These are phyloP conservation scores for Tortrix viridana DNA, from an alignment of 2,888 invertebrate genomes.

Conservation along the genomic window DNA sequence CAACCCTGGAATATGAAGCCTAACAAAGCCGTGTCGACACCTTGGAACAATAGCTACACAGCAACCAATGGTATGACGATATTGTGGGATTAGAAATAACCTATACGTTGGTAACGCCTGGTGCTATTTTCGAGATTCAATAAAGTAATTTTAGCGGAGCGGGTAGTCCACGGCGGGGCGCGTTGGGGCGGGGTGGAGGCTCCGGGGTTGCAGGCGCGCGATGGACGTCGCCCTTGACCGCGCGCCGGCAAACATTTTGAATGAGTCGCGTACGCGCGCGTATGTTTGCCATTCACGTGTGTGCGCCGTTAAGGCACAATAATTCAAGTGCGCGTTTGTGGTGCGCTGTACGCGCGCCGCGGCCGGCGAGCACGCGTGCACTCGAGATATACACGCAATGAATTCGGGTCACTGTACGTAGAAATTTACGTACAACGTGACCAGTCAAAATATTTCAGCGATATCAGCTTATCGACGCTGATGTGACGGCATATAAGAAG, in stretches of 20 bases:
- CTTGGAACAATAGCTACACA: conserved; percentile 19
- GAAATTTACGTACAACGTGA: too few relatives aligned
- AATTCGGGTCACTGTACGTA: too few relatives aligned
- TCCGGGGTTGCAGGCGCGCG: conserved; percentile 60
- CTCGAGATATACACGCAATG: not conserved
- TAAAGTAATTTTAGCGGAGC: not conserved
- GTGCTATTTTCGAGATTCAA: not conserved
- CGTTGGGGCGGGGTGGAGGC: conserved; percentile 48
- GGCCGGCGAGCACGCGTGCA: conserved; percentile 24
- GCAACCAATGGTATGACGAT: conserved; percentile 3
- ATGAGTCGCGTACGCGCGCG: conserved; percentile 79
- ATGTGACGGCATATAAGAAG: too few relatives aligned
- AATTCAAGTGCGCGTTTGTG: conserved; percentile 70
- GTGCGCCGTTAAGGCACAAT: conserved; percentile 74
- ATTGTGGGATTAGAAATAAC: conserved; percentile 21
- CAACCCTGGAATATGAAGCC: conserved; percentile 2
- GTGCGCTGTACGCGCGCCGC: conserved; percentile 59
- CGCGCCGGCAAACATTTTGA: conserved; percentile 78
- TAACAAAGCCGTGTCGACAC: not conserved
- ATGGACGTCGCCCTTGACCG: conserved; percentile 78
- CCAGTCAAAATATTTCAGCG: too few relatives aligned
- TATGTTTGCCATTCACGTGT: conserved; percentile 79
- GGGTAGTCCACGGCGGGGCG: conserved; percentile 47
- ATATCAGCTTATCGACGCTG: too few relatives aligned
- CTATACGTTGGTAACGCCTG: not conserved